A percentile compares a stretch with the other conserved stretches of the same genome.
phyloP scores from a whole-genome alignment of 2,888 invertebrate species.

The Phortica magna region DNA sequence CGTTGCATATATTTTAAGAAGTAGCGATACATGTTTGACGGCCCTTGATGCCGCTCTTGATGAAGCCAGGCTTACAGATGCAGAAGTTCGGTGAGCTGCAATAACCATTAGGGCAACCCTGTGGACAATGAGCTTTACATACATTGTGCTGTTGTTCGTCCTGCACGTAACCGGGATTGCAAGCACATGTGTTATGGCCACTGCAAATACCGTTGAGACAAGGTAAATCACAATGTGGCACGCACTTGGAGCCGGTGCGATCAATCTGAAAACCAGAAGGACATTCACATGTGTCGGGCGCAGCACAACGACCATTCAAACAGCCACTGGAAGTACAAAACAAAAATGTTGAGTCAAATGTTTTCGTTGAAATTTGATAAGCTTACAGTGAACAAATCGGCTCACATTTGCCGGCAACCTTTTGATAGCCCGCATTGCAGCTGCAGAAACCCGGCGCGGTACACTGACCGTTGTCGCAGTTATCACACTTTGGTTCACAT shows the following conservation, averaged over 20 bases:
- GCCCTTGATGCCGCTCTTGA: slow-evolving; percentile 77
- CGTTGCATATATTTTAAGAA: slow-evolving; percentile 41
- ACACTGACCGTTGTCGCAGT: slow-evolving; percentile 80
- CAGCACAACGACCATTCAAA: slow-evolving; percentile 76
- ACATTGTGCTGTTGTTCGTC: slow-evolving; percentile 77
- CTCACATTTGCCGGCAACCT: slow-evolving; percentile 75
- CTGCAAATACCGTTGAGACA: slow-evolving; percentile 86
- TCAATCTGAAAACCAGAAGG: slow-evolving; percentile 67
- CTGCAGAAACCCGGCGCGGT: slow-evolving; percentile 81
- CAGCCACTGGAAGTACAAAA: slow-evolving; percentile 64
- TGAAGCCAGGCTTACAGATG: slow-evolving; percentile 84
- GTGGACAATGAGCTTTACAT: slow-evolving; percentile 82
- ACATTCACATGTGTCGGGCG: slow-evolving; percentile 76
- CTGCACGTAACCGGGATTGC: slow-evolving; percentile 79
- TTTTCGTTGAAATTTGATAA: background rate
- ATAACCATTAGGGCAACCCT: slow-evolving; percentile 86
- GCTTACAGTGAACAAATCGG: slow-evolving; percentile 74
- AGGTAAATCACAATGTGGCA: slow-evolving; percentile 81
- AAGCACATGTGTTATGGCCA: slow-evolving; percentile 82
- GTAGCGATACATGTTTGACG: slow-evolving; percentile 81
- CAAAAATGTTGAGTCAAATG: background rate
- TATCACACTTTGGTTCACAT: slow-evolving; percentile 77
- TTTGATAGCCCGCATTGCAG: slow-evolving; percentile 80
- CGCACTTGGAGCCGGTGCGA: slow-evolving; percentile 76
- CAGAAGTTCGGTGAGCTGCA: slow-evolving; percentile 87